Conservation (phyloP, 37 sponge, comb jelly and placozoan genomes). For the Mnemiopsis leidyi region DNA sequence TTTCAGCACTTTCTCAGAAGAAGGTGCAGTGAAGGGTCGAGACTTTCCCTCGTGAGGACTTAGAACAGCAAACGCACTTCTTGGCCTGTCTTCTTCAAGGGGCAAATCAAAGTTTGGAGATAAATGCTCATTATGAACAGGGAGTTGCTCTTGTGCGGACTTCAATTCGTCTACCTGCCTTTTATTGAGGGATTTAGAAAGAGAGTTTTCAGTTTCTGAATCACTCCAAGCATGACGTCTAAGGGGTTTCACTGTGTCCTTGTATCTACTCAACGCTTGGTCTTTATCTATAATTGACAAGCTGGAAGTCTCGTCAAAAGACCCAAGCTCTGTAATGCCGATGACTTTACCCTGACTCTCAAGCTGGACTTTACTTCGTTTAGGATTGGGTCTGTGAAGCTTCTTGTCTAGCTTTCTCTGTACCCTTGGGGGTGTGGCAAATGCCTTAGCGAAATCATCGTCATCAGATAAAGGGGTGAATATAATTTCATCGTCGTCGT, state of each 20-base stretch:
- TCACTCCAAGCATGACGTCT: slow-evolving; percentile 59
- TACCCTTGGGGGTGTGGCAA: slow-evolving; percentile 34
- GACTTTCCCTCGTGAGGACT: slow-evolving; percentile 36
- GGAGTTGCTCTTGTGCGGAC: background rate
- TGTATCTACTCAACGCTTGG: background rate
- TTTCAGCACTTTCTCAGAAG: slow-evolving; percentile 30
- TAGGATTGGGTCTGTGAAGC: slow-evolving; percentile 1
- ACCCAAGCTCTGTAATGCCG: slow-evolving; percentile 24
- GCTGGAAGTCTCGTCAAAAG: slow-evolving; percentile 63
- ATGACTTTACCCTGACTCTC: slow-evolving; percentile 23
- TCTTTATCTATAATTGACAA: slow-evolving; percentile 2
- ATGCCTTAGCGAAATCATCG: slow-evolving; percentile 16
- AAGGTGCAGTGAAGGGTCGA: slow-evolving; percentile 60
- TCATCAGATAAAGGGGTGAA: slow-evolving; percentile 55
- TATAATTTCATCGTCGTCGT: slow-evolving; percentile 46
- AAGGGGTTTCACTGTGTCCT: background rate
- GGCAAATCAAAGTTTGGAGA: background rate
- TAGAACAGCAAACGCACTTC: slow-evolving; percentile 50
- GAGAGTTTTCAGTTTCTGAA: slow-evolving; percentile 62
- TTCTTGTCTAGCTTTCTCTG: slow-evolving; percentile 4
- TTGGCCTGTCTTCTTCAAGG: background rate
- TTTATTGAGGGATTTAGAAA: slow-evolving; percentile 10
- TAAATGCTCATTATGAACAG: background rate
- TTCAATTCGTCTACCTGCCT: background rate
- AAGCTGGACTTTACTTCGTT: background rate